Evolutionary conservation across 1,140 invertebrate genomes (phyloP).

Genomic region (Papilio helenus): DNA sequence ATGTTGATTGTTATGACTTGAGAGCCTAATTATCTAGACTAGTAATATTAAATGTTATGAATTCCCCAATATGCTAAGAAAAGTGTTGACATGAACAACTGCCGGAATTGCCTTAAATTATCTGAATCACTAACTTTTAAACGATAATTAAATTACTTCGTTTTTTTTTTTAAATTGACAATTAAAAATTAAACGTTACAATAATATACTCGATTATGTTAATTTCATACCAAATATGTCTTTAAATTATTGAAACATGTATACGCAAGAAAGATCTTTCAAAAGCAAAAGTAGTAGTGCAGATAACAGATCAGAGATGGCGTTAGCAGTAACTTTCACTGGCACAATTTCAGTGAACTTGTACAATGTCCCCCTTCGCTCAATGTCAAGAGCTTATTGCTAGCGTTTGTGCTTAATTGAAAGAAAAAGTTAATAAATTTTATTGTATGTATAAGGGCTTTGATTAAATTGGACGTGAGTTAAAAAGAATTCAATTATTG

Average conservation of each 20-base stretch:
- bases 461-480: neutral
- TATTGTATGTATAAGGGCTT: neutral
- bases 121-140: no score
- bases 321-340: slow-evolving; percentile 31
- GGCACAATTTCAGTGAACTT: slow-evolving; percentile 37
- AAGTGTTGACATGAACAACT: neutral
- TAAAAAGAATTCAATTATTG: neutral
- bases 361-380: slow-evolving; percentile 11
- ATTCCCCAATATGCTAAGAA: no score
- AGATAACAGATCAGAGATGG: slow-evolving; percentile 3
- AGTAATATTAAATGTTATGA: no score
- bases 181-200: neutral
- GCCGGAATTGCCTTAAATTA: neutral
- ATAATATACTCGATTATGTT: neutral
- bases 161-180: neutral
- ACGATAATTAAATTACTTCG: no score
- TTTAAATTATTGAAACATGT: neutral
- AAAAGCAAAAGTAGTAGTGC: neutral
- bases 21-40: neutral
- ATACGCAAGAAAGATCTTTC: neutral
- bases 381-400: slow-evolving; percentile 38
- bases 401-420: neutral
- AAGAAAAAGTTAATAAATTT: slow-evolving; percentile 15
- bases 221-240: neutral
- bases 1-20: neutral